Percentiles rank a stretch among this genome's conserved stretches.
Conservation (phyloP, 2,888 invertebrate genomes). For the Pterostichus madidus region DNA sequence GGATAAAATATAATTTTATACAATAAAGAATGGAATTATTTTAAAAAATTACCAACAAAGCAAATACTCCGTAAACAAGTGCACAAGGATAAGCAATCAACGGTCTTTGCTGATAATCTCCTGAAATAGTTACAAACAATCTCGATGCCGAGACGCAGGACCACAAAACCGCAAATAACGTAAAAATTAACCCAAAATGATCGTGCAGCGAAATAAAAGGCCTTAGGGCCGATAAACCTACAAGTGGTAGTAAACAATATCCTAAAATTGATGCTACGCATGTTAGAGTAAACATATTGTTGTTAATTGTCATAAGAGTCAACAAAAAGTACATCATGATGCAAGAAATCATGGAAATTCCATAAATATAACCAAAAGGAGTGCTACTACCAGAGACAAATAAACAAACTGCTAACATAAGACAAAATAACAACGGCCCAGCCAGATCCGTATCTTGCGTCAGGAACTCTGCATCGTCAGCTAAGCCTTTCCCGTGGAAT, state of each 20-base stretch:
- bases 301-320: slow-evolving; percentile 86
- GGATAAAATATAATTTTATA: background rate
- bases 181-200: slow-evolving; percentile 83
- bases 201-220: slow-evolving; percentile 89
- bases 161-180: slow-evolving; percentile 88
- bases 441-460: slow-evolving; percentile 93
- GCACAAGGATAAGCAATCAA: slow-evolving; percentile 96
- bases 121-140: slow-evolving; percentile 93
- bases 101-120: slow-evolving; percentile 91
- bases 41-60: slow-evolving; percentile 92
- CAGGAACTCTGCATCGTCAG: slow-evolving; percentile 87
- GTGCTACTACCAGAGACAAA: slow-evolving; percentile 88
- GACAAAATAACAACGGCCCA: slow-evolving; percentile 94
- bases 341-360: slow-evolving; percentile 93
- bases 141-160: slow-evolving; percentile 95
- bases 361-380: slow-evolving; percentile 96
- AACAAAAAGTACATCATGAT: slow-evolving; percentile 92
- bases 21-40: slow-evolving; percentile 18
- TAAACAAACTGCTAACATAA: slow-evolving; percentile 84
- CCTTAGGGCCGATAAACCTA: slow-evolving; percentile 89
- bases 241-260: slow-evolving; percentile 95
- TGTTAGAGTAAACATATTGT: slow-evolving; percentile 86
- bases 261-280: slow-evolving; percentile 94
- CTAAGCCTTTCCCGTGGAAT: slow-evolving; percentile 84
- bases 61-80: slow-evolving; percentile 95